Percentiles rank a stretch among this genome's conserved stretches.
These are phyloP conservation scores for Vireo griseus DNA, from an alignment of 2,797 vertebrate species.

Conservation along the genomic window DNA sequence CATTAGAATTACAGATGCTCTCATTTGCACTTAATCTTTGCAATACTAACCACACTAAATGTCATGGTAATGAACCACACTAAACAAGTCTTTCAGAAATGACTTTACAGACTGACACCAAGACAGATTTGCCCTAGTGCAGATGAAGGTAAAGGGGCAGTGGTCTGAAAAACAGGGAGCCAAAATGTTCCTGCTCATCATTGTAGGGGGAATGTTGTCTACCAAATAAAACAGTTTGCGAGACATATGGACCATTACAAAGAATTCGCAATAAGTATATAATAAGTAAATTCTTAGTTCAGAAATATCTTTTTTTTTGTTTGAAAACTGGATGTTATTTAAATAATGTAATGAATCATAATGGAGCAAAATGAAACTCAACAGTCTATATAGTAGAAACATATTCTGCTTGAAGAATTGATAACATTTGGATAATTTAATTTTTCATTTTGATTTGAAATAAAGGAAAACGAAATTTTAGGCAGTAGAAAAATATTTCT, in stretches of 20 bases:
- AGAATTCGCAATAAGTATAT: background rate
- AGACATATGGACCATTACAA: background rate
- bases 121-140: background rate
- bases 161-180: background rate
- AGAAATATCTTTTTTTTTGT: background rate
- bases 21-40: background rate
- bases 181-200: background rate
- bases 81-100: background rate
- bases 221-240: background rate
- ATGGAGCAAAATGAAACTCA: background rate
- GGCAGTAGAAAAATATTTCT: background rate
- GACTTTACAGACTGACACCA: background rate
- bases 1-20: slow-evolving; percentile 14
- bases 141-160: background rate
- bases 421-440: background rate
- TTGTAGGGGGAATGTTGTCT: background rate
- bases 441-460: background rate
- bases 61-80: background rate
- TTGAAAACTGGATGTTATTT: background rate
- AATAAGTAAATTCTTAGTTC: background rate
- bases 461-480: background rate
- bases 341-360: background rate
- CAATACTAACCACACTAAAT: background rate
- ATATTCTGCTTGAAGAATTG: background rate
- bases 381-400: background rate